phyloP scores from a whole-genome alignment of 2,113 vertebrate genomes.

The Galbula dea region DNA sequence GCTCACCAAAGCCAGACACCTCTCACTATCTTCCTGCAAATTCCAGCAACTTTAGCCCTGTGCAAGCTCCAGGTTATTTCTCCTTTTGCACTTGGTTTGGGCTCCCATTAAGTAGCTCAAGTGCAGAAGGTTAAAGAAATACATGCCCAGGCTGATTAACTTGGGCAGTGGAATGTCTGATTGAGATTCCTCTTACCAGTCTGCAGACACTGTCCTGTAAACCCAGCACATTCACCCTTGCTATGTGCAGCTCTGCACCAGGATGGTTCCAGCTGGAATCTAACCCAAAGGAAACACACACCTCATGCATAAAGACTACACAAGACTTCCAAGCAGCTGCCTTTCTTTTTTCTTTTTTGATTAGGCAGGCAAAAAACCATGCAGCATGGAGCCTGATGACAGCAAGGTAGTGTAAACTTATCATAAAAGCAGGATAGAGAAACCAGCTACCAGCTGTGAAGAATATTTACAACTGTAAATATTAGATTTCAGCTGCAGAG shows the following conservation, averaged over 20 bases:
- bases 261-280: background rate
- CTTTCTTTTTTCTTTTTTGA: background rate
- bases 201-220: background rate
- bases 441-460: conserved; percentile 57
- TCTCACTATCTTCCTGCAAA: background rate
- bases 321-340: background rate
- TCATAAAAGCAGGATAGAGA: conserved; percentile 28
- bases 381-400: background rate
- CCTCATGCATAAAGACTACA: background rate
- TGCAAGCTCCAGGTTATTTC: background rate
- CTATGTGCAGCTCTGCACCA: background rate
- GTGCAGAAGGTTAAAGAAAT: background rate
- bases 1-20: background rate
- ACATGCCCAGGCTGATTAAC: background rate
- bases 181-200: background rate
- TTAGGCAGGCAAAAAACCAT: background rate
- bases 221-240: background rate
- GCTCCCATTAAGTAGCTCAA: background rate
- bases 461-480: conserved; percentile 63
- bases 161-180: background rate
- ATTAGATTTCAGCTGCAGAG: conserved; percentile 36
- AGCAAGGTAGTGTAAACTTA: conserved; percentile 20
- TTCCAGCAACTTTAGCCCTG: background rate
- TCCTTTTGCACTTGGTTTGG: background rate
- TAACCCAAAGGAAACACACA: background rate